Evolutionary conservation across 2,797 vertebrate species (phyloP), one percentile per base, ranked within the genome.

Genomic region (Chloroceryle inda): DNA sequence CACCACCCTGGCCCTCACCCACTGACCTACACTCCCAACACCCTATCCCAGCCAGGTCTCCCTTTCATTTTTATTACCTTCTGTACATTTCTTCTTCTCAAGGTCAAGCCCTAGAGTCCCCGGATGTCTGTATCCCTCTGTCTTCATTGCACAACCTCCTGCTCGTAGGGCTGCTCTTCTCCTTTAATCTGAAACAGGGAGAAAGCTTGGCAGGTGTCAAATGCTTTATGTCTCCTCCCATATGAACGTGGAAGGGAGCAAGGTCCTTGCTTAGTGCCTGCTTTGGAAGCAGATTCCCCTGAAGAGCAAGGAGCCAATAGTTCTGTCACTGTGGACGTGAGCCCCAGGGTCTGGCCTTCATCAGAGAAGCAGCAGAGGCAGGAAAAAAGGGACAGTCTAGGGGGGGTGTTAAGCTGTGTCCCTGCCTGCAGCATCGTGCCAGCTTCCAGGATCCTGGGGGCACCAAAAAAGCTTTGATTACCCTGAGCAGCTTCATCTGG

Each of bases 21-120:
- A 7, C 29, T 0, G 3, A 71, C 8, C 15, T 31, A 29, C 7
- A 5, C 21, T 53, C 29, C 44, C 1, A 2, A 37, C 12, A 47
- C 35, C 47, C 23, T 18, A 44, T 24, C 10, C 20, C 50, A 64
- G n/a, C 4, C 37, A 56, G 40, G 11, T 27, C 4, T 35, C 18
- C 21, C 6, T 40, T 69, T 72, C 31, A 29, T 42, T 74, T 56
- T 62, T 38, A 44, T n/a, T 47, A 22, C 16, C 19, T 27, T 8
- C 6, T 59, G 21, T 18, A 26, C 35, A 16, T 33, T 68, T 63
- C 49, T 63, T 62, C 16, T 55, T 29, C 29, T 33, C 12, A 14
- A 37, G 8, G 12, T 47, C 45, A 22, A 49, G 1, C 31, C 23
- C 55, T 37, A 26, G 31, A 68, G 44, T 59, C 15, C 53, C 15